Evolutionary conservation across 1,140 invertebrate genomes (phyloP).

Genomic region (Drosophila cardini): DNA sequence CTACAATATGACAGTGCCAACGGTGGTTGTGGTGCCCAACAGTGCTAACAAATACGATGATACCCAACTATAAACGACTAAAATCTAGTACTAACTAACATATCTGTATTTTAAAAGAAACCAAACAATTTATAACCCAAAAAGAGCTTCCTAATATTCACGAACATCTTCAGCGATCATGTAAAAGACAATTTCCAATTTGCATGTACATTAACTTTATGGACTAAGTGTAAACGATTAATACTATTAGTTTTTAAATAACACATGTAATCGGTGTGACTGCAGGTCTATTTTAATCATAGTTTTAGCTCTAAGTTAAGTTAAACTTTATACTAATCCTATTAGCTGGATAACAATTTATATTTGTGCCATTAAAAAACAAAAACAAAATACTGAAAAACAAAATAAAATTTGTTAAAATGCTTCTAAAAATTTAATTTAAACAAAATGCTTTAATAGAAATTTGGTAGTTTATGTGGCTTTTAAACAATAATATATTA

Average conservation of each 20-base stretch:
- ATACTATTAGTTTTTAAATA: slow-evolving; percentile 17
- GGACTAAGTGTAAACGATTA: slow-evolving; percentile 4
- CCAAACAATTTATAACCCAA: not conserved
- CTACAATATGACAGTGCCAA: slow-evolving; percentile 52
- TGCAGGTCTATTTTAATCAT: slow-evolving; percentile 27
- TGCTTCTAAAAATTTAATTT: slow-evolving; percentile 24
- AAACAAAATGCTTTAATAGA: slow-evolving; percentile 21
- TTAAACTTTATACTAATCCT: slow-evolving; percentile 29
- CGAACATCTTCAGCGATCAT: slow-evolving; percentile 25
- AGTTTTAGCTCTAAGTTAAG: slow-evolving; percentile 25
- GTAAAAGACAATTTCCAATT: slow-evolving; percentile 11
- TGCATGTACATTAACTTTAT: slow-evolving; percentile 20
- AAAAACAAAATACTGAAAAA: not conserved
- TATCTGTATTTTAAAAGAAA: slow-evolving; percentile 41
- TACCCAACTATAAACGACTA: slow-evolving; percentile 71
- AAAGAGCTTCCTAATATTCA: slow-evolving; percentile 38
- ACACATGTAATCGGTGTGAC: slow-evolving; percentile 25
- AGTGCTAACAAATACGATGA: slow-evolving; percentile 68
- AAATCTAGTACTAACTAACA: slow-evolving; percentile 29
- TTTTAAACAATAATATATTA: slow-evolving; percentile 13
- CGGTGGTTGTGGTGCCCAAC: slow-evolving; percentile 81
- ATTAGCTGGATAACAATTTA: slow-evolving; percentile 40
- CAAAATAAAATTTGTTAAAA: not conserved
- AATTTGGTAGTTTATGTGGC: slow-evolving; percentile 14
- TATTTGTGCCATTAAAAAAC: slow-evolving; percentile 31